These are phyloP conservation scores for Rhamphomyia laevipes DNA, from an alignment of 2,888 invertebrate genomes.

Conservation along the genomic window DNA sequence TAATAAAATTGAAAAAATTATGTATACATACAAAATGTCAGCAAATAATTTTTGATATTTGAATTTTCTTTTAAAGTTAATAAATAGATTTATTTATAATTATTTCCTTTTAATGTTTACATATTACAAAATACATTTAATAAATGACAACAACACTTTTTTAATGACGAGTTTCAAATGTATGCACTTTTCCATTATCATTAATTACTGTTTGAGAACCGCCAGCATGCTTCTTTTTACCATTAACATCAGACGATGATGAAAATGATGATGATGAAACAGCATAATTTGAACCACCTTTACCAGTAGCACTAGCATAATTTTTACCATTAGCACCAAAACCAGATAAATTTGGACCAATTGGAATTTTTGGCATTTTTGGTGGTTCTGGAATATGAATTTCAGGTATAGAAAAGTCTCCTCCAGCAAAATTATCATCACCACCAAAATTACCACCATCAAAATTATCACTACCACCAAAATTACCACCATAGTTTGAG, in stretches of 20 bases:
- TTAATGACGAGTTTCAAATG: conserved; percentile 39
- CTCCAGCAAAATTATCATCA: conserved; percentile 11
- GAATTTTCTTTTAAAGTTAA: too few species aligned
- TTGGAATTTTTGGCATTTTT: too few species aligned
- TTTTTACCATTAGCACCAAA: not conserved
- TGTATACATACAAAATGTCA: too few species aligned
- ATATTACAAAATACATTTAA: conserved; percentile 5
- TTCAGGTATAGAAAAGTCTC: conserved; percentile 1
- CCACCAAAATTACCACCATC: conserved; percentile 17
- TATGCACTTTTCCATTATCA: conserved; percentile 59
- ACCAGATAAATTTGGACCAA: too few species aligned
- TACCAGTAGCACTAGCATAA: conserved; percentile 10
- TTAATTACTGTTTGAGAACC: conserved; percentile 55
- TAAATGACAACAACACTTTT: too few species aligned
- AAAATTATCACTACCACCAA: conserved; percentile 14
- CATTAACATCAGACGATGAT: conserved; percentile 46
- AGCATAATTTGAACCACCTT: conserved; percentile 41
- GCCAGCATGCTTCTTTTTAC: conserved; percentile 43
- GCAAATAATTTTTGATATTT: too few species aligned
- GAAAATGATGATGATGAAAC: conserved; percentile 55
- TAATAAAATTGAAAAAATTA: too few species aligned
- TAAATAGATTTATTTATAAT: too few species aligned
- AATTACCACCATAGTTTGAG: conserved; percentile 17
- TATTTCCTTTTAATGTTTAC: too few species aligned
- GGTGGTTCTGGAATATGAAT: conserved; percentile 1